Base-by-base conservation (phyloP, 2,888 invertebrate genomes). In the Malthinus flaveolus region DNA sequence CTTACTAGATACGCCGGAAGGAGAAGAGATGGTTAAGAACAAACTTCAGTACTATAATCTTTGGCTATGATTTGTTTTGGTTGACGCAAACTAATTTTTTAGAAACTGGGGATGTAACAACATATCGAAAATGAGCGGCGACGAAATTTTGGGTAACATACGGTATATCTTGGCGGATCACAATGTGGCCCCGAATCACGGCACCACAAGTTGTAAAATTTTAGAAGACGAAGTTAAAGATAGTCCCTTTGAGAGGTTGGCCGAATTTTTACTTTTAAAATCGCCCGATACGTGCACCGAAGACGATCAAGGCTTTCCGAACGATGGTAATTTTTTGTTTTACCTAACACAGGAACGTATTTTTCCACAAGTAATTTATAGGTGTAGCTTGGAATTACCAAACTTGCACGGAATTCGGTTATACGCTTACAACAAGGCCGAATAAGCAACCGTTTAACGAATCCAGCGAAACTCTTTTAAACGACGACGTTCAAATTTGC, bases 361-460 rank as follows among this genome's bases (percentile, higher is more conserved):
- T n/a, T n/a, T n/a, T n/a, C n/a, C n/a, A n/a, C n/a, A n/a, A n/a
- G n/a, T n/a, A n/a, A n/a, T n/a, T n/a, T n/a, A n/a, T 47, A 49
- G 67, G 68, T 37, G 75, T 85, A 91, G 0, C 84, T 87, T 93
- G 93, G 93, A 83, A 82, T 1, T 93, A 90, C 75, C 93, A 94
- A 78, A 91, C 91, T 0, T 95, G 95, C 75, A 88, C 87, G 49
- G 93, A 95, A 80, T 93, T 86, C 75, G 94, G 93, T 51, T 93
- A 87, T 82, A 93, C 85, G 78, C 92, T 92, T 79, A 87, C 89
- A 1, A 87, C 91, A 0, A 83, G 80, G 59, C 83, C 85, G 8
- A 47, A 68, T 0, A 71, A 78, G 0, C 86, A 87, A 60, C 87
- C 89, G 0, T 90, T 89, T 79, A 85, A 59, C 13, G 59, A 56